A percentile compares a stretch with the other conserved stretches of the same genome.
These are phyloP conservation scores for Drosophila paracracens DNA, from an alignment of 2,888 invertebrate genomes.

Conservation along the genomic window DNA sequence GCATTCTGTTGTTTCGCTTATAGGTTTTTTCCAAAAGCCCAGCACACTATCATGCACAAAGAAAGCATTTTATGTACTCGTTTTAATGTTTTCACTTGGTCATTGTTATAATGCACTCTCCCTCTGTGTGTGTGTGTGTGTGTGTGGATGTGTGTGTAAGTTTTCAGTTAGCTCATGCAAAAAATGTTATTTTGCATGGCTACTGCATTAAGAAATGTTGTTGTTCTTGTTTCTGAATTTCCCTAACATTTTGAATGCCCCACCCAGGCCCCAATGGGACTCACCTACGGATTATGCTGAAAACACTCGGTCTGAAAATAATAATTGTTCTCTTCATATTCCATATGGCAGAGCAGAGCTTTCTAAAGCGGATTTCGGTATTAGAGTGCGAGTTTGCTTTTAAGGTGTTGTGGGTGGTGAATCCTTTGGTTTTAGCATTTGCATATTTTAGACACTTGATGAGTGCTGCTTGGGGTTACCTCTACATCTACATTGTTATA, in stretches of 20 bases:
- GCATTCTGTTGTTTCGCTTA: conserved; percentile 17
- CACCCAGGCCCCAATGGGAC: conserved; percentile 12
- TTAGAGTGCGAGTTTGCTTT: conserved; percentile 43
- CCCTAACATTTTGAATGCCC: conserved; percentile 20
- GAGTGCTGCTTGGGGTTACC: conserved; percentile 2
- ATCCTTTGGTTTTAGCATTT: conserved; percentile 32
- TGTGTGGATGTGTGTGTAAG: conserved; percentile 17
- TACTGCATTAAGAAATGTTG: conserved; percentile 48
- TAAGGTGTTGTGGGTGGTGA: neutral
- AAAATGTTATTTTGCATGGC: conserved; percentile 24
- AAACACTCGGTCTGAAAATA: conserved; percentile 64
- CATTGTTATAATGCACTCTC: conserved; percentile 76
- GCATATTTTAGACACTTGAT: conserved; percentile 37
- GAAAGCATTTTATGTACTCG: conserved; percentile 72
- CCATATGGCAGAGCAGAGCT: conserved; percentile 51
- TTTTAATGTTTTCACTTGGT: conserved; percentile 67
- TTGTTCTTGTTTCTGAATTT: conserved; percentile 32
- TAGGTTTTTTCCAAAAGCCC: conserved; percentile 36
- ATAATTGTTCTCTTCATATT: conserved; percentile 69
- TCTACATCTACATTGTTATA: neutral
- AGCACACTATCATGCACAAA: conserved; percentile 65
- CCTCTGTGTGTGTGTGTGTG: conserved; percentile 5
- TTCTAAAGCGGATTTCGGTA: conserved; percentile 71
- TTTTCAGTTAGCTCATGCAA: conserved; percentile 28
- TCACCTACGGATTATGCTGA: conserved; percentile 47